A percentile compares a stretch with the other conserved stretches of the same genome.
Evolutionary conservation across 2,888 invertebrate species (phyloP).

Genomic region (Scotopteryx bipunctaria): DNA sequence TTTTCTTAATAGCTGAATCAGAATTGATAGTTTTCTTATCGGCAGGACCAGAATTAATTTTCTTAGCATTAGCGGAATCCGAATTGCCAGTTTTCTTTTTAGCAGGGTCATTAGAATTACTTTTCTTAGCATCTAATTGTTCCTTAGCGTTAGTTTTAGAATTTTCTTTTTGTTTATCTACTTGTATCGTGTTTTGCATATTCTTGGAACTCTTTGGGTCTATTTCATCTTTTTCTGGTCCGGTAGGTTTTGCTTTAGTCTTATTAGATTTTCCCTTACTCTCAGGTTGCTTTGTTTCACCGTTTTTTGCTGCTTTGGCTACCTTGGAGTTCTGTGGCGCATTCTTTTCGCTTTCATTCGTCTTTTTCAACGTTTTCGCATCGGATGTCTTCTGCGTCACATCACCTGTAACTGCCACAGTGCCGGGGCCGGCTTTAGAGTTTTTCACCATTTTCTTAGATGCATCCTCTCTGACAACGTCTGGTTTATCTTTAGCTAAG

Average conservation of each 20-base stretch:
- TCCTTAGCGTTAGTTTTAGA: not conserved
- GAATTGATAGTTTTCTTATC: not conserved
- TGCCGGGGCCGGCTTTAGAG: too few relatives aligned
- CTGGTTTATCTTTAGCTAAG: too few relatives aligned
- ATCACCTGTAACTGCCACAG: too few relatives aligned
- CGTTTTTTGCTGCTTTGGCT: constrained; percentile 5
- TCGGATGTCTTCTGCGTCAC: not conserved
- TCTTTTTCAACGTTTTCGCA: constrained; percentile 6
- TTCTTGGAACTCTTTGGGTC: constrained; percentile 22
- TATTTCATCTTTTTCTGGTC: constrained; percentile 19
- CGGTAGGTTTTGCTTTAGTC: not conserved
- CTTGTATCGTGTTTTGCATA: constrained; percentile 10
- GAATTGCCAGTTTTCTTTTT: not conserved
- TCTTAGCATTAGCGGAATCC: not conserved
- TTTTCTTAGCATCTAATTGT: not conserved
- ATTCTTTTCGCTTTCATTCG: not conserved
- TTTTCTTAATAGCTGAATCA: not conserved
- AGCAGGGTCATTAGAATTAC: not conserved
- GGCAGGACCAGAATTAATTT: not conserved
- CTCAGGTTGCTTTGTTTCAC: not conserved
- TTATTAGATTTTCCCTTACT: constrained; percentile 1
- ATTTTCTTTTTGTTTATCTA: constrained; percentile 4
- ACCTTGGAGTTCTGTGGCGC: not conserved
- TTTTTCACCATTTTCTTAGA: too few relatives aligned
- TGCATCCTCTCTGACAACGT: too few relatives aligned